Conservation (phyloP, 2,888 invertebrate species). For the Acanthosoma haemorrhoidale region DNA sequence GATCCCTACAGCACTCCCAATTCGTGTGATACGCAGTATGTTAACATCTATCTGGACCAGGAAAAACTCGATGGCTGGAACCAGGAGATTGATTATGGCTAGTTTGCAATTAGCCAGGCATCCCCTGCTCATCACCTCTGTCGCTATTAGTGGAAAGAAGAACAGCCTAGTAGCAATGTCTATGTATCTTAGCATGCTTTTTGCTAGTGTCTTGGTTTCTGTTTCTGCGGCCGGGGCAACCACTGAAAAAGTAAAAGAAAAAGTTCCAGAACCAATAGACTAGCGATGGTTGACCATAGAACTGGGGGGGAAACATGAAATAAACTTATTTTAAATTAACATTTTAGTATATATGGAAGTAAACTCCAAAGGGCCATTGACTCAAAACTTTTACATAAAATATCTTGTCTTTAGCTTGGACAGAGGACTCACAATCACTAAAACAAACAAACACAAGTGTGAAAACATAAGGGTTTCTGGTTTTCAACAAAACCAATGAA, state of each 20-base stretch:
- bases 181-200: not conserved
- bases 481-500: too few species aligned
- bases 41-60: not conserved
- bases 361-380: too few species aligned
- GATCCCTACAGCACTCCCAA: not conserved
- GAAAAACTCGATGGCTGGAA: not conserved
- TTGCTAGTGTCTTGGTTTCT: not conserved
- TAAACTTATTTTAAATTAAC: too few species aligned
- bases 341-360: too few species aligned
- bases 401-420: too few species aligned
- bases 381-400: too few species aligned
- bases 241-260: constrained; percentile 6
- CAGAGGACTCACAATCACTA: too few species aligned
- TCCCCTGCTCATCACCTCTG: not conserved
- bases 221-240: not conserved
- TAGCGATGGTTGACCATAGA: too few species aligned
- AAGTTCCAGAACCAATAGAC: not conserved
- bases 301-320: too few species aligned
- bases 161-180: not conserved
- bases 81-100: not conserved
- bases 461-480: too few species aligned
- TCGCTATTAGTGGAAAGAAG: not conserved
- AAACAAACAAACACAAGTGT: too few species aligned
- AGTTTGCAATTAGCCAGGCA: not conserved
- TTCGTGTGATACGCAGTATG: not conserved